Conservation (phyloP, 1,140 invertebrate species). For the Pseudobourletiella spinata region DNA sequence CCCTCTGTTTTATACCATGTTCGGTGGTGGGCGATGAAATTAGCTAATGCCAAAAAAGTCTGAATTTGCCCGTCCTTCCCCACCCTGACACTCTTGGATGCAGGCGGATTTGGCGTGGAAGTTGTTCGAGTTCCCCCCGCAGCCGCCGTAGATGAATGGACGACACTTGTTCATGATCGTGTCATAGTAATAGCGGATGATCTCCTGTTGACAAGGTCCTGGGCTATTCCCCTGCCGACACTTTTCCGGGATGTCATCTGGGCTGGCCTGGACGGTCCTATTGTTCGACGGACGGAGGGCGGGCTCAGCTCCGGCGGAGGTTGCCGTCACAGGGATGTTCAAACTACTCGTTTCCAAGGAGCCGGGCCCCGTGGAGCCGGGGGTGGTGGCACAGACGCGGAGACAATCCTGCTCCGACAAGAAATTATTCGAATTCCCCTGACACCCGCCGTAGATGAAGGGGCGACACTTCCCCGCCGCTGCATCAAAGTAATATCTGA, state of each 20-base stretch:
- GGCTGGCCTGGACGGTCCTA: neutral
- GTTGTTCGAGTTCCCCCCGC: slow-evolving; percentile 23
- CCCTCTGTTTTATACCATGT: no score
- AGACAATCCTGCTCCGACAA: slow-evolving; percentile 21
- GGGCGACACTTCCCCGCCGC: slow-evolving; percentile 19
- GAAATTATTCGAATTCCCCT: slow-evolving; percentile 33
- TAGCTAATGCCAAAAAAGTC: no score
- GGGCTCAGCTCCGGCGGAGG: neutral
- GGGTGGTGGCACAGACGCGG: neutral
- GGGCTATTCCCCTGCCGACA: slow-evolving; percentile 19
- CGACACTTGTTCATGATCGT: slow-evolving; percentile 25
- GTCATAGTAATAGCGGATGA: slow-evolving; percentile 29
- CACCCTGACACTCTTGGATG: slow-evolving; percentile 24
- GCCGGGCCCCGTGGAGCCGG: neutral
- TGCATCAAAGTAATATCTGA: slow-evolving; percentile 32
- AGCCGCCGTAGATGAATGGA: slow-evolving; percentile 27
- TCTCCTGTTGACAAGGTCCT: slow-evolving; percentile 23
- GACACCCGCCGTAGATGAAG: slow-evolving; percentile 35
- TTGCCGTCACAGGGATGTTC: neutral
- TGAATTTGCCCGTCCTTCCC: no score
- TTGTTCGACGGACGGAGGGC: neutral
- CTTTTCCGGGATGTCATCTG: slow-evolving; percentile 23
- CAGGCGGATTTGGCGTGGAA: slow-evolving; percentile 24
- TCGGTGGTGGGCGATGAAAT: no score
- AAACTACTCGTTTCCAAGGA: neutral